These are phyloP conservation scores for Ooceraea biroi DNA, from an alignment of 1,140 invertebrate genomes.

Conservation along the genomic window DNA sequence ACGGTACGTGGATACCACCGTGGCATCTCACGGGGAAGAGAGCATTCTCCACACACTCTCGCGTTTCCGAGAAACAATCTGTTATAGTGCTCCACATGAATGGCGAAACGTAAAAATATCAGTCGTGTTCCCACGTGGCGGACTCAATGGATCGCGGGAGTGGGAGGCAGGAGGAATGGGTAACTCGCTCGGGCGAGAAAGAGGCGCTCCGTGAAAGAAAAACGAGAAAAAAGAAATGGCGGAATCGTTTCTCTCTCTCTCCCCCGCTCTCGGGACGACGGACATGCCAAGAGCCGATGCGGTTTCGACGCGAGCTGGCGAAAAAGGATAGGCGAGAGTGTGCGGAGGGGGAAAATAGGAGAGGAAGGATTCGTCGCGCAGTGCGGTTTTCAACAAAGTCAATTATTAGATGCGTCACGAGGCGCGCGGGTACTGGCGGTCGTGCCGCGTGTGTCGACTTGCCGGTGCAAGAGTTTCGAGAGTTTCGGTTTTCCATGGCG, in stretches of 20 bases:
- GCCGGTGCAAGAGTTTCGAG: conserved; percentile 61
- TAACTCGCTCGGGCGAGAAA: conserved; percentile 51
- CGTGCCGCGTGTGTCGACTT: conserved; percentile 57
- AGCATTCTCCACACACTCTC: neutral
- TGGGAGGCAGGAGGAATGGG: conserved; percentile 60
- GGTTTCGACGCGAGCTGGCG: conserved; percentile 27
- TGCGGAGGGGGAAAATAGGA: conserved; percentile 64
- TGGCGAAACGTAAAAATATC: conserved; percentile 86
- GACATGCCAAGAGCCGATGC: conserved; percentile 11
- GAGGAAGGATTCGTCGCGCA: conserved; percentile 85
- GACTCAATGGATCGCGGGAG: conserved; percentile 80
- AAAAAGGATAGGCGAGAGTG: conserved; percentile 67
- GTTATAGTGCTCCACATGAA: conserved; percentile 84
- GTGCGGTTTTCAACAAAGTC: conserved; percentile 86
- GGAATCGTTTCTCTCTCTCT: conserved; percentile 7
- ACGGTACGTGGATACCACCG: conserved; percentile 58
- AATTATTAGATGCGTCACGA: conserved; percentile 85
- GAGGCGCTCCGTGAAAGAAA: conserved; percentile 22
- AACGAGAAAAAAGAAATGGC: conserved; percentile 18
- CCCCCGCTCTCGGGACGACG: neutral
- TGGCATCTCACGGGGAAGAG: conserved; percentile 8
- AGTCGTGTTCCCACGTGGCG: conserved; percentile 83
- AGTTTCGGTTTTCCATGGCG: conserved; percentile 62
- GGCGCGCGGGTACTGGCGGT: conserved; percentile 43
- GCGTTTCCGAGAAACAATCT: conserved; percentile 85